Evolutionary conservation across 2,797 vertebrate genomes (phyloP).

Genomic region (Capromys pilorides): DNA sequence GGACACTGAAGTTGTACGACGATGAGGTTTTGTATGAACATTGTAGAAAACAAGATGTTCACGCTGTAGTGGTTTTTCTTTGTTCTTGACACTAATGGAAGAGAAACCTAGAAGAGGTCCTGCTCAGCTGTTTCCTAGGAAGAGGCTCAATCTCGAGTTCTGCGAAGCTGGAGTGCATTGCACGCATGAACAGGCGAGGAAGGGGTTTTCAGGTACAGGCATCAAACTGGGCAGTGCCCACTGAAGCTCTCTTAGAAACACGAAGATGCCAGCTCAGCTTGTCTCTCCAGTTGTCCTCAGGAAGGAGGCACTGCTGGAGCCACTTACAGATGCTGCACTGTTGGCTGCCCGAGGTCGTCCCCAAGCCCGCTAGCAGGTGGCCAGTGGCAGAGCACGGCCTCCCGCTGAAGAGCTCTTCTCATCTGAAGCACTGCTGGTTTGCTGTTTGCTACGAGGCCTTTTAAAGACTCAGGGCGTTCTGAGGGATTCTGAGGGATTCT

Average conservation of each 20-base stretch:
- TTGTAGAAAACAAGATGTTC: background rate
- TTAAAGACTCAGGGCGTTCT: background rate
- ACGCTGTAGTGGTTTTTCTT: background rate
- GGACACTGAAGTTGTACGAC: background rate
- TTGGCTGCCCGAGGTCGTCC: background rate
- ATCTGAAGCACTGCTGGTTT: background rate
- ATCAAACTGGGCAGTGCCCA: background rate
- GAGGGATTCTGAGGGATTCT: background rate
- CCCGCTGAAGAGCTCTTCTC: background rate
- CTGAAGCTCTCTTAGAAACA: background rate
- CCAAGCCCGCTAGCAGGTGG: no score
- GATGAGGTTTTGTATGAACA: background rate
- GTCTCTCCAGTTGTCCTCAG: background rate
- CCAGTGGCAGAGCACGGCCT: background rate
- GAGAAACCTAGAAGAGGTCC: background rate
- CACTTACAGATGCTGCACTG: background rate
- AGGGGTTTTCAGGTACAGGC: background rate
- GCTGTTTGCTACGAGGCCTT: background rate
- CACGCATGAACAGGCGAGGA: background rate
- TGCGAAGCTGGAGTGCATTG: background rate
- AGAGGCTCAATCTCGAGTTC: background rate
- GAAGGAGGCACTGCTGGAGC: background rate
- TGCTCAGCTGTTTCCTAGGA: background rate
- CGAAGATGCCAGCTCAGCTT: background rate
- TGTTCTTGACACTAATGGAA: slow-evolving; percentile 38